These are phyloP conservation scores for Megalops cyprinoides DNA, from an alignment of 2,797 vertebrate genomes.

Conservation along the genomic window DNA sequence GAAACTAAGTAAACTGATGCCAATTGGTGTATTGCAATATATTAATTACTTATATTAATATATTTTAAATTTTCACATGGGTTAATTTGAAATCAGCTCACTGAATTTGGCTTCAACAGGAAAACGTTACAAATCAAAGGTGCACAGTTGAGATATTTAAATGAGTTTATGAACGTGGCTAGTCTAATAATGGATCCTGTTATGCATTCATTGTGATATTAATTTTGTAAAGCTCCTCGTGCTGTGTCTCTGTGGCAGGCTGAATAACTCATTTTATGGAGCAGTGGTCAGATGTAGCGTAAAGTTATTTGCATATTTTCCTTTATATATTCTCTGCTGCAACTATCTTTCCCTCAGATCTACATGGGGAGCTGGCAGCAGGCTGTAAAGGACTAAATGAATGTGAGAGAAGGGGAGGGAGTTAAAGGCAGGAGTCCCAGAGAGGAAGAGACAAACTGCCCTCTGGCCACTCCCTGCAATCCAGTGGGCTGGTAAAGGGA, in stretches of 20 bases:
- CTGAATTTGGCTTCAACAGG: too few relatives aligned
- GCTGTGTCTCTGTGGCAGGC: background rate
- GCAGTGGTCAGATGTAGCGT: background rate
- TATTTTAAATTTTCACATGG: too few relatives aligned
- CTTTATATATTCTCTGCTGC: background rate
- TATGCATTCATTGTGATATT: background rate
- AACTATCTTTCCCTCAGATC: constrained; percentile 15
- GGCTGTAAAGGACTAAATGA: background rate
- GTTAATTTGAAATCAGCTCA: too few relatives aligned
- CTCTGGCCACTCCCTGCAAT: constrained; percentile 70
- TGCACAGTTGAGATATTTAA: too few relatives aligned
- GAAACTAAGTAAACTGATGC: too few relatives aligned
- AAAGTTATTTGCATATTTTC: background rate
- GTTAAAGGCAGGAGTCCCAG: background rate
- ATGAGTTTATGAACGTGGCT: background rate
- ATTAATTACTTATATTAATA: too few relatives aligned
- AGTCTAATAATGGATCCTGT: background rate
- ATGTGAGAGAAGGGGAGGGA: background rate
- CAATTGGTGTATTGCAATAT: too few relatives aligned
- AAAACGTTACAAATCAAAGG: too few relatives aligned
- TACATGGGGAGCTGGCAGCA: background rate
- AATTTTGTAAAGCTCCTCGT: background rate
- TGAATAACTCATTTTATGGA: background rate
- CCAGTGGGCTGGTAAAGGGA: constrained; percentile 57
- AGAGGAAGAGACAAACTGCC: constrained; percentile 15